Conservation (phyloP, 1,140 invertebrate species). For the Bombus soroeensis region DNA sequence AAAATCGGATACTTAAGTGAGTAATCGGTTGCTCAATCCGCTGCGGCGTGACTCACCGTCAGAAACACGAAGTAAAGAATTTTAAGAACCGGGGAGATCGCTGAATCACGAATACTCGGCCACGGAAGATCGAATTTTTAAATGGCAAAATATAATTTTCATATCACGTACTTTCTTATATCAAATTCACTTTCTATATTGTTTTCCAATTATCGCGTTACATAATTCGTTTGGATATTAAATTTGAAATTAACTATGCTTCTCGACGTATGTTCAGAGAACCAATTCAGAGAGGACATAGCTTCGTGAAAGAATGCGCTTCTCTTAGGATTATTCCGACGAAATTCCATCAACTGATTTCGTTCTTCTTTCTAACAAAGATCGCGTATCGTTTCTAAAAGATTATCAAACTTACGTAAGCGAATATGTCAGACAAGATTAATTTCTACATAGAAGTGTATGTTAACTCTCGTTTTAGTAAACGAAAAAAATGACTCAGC, state of each 20-base stretch:
- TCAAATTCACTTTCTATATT: too few relatives aligned
- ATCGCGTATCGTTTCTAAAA: too few relatives aligned
- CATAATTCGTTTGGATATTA: too few relatives aligned
- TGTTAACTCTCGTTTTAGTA: too few relatives aligned
- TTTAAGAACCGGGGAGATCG: background rate
- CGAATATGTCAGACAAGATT: too few relatives aligned
- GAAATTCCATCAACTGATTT: background rate
- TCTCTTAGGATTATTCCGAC: background rate
- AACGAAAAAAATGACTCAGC: too few relatives aligned
- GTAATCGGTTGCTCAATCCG: conserved; percentile 54
- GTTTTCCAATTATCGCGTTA: too few relatives aligned
- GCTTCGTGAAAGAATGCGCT: too few relatives aligned
- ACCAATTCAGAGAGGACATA: background rate
- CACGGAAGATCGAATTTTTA: background rate
- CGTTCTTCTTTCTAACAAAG: background rate
- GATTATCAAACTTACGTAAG: too few relatives aligned
- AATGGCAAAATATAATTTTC: background rate
- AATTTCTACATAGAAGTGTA: too few relatives aligned
- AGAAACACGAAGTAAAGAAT: conserved; percentile 11
- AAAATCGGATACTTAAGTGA: conserved; percentile 37
- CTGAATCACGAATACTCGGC: background rate
- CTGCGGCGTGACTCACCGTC: conserved; percentile 44
- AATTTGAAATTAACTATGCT: too few relatives aligned
- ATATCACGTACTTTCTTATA: background rate
- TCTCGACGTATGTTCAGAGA: background rate